phyloP scores from a whole-genome alignment of 2,797 vertebrate genomes.

The Melanotaenia nigrans region DNA sequence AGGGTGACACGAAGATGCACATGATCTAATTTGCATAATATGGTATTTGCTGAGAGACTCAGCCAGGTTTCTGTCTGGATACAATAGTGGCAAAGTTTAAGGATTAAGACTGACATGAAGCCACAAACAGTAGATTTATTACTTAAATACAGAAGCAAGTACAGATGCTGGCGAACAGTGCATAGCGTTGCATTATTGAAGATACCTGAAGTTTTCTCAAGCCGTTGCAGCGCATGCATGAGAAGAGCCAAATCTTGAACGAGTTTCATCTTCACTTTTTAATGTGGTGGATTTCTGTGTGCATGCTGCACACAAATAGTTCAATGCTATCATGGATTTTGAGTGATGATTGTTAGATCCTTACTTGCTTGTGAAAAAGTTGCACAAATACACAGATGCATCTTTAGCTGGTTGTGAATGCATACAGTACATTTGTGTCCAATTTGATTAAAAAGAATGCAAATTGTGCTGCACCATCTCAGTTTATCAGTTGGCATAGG shows the following conservation, averaged over 20 bases:
- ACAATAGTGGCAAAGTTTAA: not conserved
- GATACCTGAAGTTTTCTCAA: conserved; percentile 54
- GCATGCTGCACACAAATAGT: conserved; percentile 14
- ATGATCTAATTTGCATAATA: conserved; percentile 44
- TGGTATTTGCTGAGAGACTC: conserved; percentile 24
- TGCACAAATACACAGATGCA: not conserved
- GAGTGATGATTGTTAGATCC: not conserved
- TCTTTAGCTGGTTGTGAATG: conserved; percentile 6
- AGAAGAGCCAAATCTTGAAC: conserved; percentile 46
- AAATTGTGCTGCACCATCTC: not conserved
- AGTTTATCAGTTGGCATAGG: conserved; percentile 14
- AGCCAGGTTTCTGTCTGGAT: conserved; percentile 2
- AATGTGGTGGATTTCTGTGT: conserved; percentile 32
- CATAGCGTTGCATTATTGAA: conserved; percentile 59
- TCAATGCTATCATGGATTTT: conserved; percentile 14
- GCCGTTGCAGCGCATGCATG: conserved; percentile 53
- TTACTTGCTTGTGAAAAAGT: conserved; percentile 10
- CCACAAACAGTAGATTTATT: conserved; percentile 31
- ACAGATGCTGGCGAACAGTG: conserved; percentile 26
- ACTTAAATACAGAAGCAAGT: conserved; percentile 21
- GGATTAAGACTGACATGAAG: conserved; percentile 9
- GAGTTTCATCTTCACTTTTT: conserved; percentile 53
- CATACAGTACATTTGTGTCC: not conserved
- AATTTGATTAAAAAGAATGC: conserved; percentile 2
- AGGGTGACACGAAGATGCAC: conserved; percentile 50